These are phyloP conservation scores for Tragulus kanchil DNA, from an alignment of 2,113 vertebrate genomes.

Conservation along the genomic window DNA sequence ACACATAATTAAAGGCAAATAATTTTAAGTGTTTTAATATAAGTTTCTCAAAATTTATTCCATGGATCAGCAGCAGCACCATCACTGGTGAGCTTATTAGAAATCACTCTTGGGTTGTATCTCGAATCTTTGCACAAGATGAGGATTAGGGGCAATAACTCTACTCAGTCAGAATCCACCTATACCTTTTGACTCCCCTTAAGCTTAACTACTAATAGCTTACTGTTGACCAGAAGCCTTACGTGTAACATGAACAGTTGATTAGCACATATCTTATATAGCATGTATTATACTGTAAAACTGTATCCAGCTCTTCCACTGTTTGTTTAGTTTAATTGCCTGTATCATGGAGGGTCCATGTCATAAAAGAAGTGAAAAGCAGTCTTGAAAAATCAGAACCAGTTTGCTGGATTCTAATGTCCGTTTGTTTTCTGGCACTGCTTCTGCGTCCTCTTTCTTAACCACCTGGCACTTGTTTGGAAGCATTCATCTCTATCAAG, in stretches of 20 bases:
- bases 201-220: not conserved
- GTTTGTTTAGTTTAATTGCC: not conserved
- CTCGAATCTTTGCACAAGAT: not conserved
- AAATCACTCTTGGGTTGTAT: not conserved
- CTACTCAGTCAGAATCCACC: not conserved
- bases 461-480: not conserved
- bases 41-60: not conserved
- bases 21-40: not conserved
- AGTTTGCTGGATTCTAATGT: not conserved
- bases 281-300: not conserved
- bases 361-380: not conserved
- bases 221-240: not conserved
- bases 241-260: not conserved
- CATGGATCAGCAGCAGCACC: not conserved
- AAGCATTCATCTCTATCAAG: not conserved
- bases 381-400: not conserved
- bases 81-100: not conserved
- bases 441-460: not conserved
- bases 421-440: not conserved
- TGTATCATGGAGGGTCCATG: not conserved
- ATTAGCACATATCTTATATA: not conserved
- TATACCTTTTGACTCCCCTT: not conserved
- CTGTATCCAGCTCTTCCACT: not conserved
- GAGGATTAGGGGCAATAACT: not conserved
- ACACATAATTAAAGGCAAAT: not conserved